Evolutionary conservation across 2,797 vertebrate species (phyloP).

Genomic region (Tragelaphus oryx): DNA sequence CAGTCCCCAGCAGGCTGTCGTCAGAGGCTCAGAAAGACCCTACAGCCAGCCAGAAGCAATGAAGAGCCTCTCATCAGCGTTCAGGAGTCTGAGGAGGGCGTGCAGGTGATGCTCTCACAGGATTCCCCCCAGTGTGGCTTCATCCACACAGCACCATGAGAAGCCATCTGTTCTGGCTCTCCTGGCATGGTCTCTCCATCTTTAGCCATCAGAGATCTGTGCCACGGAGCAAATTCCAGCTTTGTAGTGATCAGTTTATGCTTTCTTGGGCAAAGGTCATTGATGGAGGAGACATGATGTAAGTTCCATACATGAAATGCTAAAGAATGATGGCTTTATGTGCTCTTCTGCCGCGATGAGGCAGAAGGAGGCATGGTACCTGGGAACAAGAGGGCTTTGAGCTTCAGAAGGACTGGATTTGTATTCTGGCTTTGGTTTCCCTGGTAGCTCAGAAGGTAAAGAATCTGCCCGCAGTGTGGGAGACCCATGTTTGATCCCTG

Average conservation of each 20-base stretch:
- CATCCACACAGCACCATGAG: rapidly evolving
- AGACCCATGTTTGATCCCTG: neutral
- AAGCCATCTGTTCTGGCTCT: neutral
- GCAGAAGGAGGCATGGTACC: neutral
- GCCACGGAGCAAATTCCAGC: neutral
- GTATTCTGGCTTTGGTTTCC: neutral
- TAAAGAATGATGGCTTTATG: neutral
- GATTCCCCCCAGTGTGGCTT: rapidly evolving
- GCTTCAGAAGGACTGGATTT: neutral
- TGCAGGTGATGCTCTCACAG: neutral
- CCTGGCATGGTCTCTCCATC: rapidly evolving
- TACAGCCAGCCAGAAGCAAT: neutral
- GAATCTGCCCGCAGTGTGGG: rapidly evolving
- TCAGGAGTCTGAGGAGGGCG: neutral
- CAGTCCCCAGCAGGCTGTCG: neutral
- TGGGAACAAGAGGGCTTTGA: neutral
- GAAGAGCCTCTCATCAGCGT: rapidly evolving
- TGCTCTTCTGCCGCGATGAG: neutral
- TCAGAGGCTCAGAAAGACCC: neutral
- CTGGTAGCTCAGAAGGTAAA: neutral
- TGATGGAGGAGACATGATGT: no score
- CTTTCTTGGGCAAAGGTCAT: neutral
- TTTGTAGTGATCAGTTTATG: neutral
- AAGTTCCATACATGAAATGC: neutral
- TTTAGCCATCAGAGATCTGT: neutral